Evolutionary conservation across 2,797 vertebrate species (phyloP).

Genomic region (Sardinella longiceps): DNA sequence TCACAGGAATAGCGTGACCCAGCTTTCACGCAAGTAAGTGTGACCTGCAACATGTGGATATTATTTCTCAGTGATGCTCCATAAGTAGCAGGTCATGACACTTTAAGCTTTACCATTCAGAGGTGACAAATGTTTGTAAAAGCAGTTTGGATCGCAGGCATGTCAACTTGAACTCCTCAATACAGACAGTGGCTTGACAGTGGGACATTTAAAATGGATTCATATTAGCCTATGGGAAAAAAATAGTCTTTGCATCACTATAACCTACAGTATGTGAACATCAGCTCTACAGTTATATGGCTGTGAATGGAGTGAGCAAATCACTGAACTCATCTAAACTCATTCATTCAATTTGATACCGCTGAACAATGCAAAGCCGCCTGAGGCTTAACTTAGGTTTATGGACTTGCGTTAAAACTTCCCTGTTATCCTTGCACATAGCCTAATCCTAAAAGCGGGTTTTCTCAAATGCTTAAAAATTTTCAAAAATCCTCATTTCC

Average conservation of each 20-base stretch:
- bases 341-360: background rate
- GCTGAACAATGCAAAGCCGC: background rate
- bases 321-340: background rate
- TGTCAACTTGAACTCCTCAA: background rate
- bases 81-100: background rate
- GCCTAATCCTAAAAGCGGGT: background rate
- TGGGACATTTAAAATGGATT: background rate
- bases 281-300: too few species aligned
- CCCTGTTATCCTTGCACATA: background rate
- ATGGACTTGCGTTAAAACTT: slow-evolving; percentile 17
- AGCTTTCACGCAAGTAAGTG: background rate
- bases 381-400: background rate
- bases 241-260: too few species aligned
- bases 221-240: too few species aligned
- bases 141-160: background rate
- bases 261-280: too few species aligned
- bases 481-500: background rate
- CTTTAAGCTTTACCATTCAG: background rate
- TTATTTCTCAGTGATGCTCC: background rate
- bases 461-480: slow-evolving; percentile 15
- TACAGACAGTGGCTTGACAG: background rate
- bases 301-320: background rate
- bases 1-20: background rate
- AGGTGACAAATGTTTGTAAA: background rate
- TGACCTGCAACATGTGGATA: background rate